A percentile compares a stretch with the other conserved stretches of the same genome.
phyloP scores from a whole-genome alignment of 1,140 invertebrate species.

The Oncopeltus fasciatus region DNA sequence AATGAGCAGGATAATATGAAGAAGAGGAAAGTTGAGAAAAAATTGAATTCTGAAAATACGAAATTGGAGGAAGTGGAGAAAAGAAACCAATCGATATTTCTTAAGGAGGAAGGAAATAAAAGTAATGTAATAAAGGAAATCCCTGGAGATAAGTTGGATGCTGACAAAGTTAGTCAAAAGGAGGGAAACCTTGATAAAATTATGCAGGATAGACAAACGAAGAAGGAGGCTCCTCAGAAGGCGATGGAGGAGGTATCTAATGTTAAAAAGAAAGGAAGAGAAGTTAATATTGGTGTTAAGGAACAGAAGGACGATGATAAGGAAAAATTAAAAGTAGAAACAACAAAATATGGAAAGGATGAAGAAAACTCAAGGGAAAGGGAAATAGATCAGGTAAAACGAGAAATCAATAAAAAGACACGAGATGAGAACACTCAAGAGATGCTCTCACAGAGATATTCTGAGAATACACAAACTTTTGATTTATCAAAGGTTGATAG shows the following conservation, averaged over 20 bases:
- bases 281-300: too few relatives aligned
- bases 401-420: too few relatives aligned
- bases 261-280: constrained; percentile 22
- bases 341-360: neutral
- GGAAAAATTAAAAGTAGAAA: constrained; percentile 14
- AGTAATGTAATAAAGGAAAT: constrained; percentile 1
- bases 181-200: constrained; percentile 6
- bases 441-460: too few relatives aligned
- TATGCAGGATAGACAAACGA: constrained; percentile 5
- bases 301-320: constrained; percentile 23
- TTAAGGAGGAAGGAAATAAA: neutral
- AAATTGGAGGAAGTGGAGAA: neutral
- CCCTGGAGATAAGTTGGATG: too few relatives aligned
- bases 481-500: too few relatives aligned
- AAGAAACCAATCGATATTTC: constrained; percentile 3
- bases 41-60: too few relatives aligned
- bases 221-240: neutral
- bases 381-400: neutral
- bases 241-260: neutral
- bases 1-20: neutral
- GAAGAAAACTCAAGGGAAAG: neutral
- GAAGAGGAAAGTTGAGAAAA: neutral
- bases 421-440: too few relatives aligned
- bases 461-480: too few relatives aligned
- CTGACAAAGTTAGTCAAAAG: constrained; percentile 6